Evolutionary conservation across 2,797 vertebrate species (phyloP).

Genomic region (Tolypeutes matacus): DNA sequence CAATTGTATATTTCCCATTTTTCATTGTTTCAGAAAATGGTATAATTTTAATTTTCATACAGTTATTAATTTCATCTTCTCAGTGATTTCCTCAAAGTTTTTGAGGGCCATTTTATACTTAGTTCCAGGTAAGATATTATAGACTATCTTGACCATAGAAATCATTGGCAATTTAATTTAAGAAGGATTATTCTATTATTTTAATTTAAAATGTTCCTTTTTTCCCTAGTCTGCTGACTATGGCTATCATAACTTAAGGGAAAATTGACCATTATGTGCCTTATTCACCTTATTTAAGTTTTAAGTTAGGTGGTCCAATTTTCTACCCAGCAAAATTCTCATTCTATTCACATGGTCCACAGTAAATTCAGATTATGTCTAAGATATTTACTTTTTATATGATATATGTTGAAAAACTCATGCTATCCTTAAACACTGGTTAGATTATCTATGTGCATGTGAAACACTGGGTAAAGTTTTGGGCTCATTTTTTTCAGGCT

Average conservation of each 20-base stretch:
- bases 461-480: neutral
- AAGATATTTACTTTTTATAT: neutral
- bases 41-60: neutral
- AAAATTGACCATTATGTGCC: neutral
- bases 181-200: neutral
- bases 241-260: neutral
- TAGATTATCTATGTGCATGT: neutral
- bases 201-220: neutral
- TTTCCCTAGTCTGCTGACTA: neutral
- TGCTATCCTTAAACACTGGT: neutral
- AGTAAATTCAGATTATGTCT: neutral
- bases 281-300: neutral
- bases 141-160: neutral
- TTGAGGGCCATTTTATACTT: neutral
- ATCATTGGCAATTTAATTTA: neutral
- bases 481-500: neutral
- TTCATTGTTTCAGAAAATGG: neutral
- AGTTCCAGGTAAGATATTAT: neutral
- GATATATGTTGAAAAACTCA: neutral
- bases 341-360: neutral
- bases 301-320: neutral
- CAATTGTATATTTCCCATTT: neutral
- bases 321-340: neutral
- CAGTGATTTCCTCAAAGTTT: neutral
- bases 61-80: neutral